A percentile compares a stretch with the other conserved stretches of the same genome.
phyloP scores from a whole-genome alignment of 2,113 vertebrate species.

The Ammodytes marinus region DNA sequence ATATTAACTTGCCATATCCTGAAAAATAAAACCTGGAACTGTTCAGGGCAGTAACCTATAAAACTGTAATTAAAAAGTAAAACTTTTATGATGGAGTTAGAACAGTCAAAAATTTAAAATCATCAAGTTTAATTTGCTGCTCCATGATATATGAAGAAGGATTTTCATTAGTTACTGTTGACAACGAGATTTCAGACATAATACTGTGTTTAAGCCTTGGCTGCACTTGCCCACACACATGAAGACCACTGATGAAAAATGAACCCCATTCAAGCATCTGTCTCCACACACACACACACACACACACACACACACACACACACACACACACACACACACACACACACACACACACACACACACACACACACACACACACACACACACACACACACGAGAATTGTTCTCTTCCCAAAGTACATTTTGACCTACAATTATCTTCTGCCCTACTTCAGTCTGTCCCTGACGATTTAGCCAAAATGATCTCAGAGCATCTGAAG shows the following conservation, averaged over 20 bases:
- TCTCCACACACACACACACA: not conserved
- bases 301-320: no score
- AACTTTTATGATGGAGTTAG: not conserved
- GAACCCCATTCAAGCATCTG: conserved; percentile 30
- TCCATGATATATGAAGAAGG: not conserved
- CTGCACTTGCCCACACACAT: not conserved
- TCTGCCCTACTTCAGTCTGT: conserved; percentile 42
- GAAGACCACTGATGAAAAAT: conserved; percentile 15
- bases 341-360: no score
- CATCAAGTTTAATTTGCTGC: not conserved
- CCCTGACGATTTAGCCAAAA: conserved; percentile 29
- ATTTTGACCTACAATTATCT: conserved; percentile 64
- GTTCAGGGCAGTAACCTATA: not conserved
- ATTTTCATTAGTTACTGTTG: conserved; percentile 7
- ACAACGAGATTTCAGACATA: not conserved
- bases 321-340: no score
- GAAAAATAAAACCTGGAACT: not conserved
- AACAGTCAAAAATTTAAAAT: not conserved
- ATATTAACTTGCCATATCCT: not conserved
- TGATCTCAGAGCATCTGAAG: conserved; percentile 21
- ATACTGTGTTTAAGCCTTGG: not conserved
- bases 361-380: no score
- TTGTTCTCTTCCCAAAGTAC: conserved; percentile 37
- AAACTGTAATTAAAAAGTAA: not conserved
- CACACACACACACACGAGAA: not conserved